These are phyloP conservation scores for Ploceus nigricollis DNA, from an alignment of 2,113 vertebrate genomes.

Conservation along the genomic window DNA sequence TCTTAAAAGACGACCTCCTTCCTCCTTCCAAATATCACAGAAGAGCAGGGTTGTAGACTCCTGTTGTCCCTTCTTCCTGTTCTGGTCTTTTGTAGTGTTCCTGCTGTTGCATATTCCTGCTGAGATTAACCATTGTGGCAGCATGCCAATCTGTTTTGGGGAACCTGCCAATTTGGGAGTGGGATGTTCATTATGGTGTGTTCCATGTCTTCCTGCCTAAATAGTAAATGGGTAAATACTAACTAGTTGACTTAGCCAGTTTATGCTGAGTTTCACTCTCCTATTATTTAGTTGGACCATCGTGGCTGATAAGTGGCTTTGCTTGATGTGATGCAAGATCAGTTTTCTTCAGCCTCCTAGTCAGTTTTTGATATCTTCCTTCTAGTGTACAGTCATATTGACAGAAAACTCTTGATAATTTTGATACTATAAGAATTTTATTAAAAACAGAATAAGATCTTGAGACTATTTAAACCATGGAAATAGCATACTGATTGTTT, in stretches of 20 bases:
- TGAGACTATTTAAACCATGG: not conserved
- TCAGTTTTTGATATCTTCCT: conserved; percentile 25
- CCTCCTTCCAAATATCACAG: not conserved
- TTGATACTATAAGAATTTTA: conserved; percentile 11
- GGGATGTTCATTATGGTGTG: not conserved
- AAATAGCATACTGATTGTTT: not conserved
- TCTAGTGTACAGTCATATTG: not conserved
- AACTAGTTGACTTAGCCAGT: not conserved
- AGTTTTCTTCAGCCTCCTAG: conserved; percentile 16
- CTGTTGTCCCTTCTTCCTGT: not conserved
- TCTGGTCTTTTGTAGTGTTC: not conserved
- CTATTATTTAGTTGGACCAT: not conserved
- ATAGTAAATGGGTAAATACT: conserved; percentile 21
- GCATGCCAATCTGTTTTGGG: conserved; percentile 3
- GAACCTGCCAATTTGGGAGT: not conserved
- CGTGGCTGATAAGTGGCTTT: conserved; percentile 1
- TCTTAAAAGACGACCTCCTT: not conserved
- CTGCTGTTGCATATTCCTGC: not conserved
- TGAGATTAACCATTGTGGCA: not conserved
- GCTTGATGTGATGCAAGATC: not conserved
- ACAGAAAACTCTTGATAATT: conserved; percentile 43
- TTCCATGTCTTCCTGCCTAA: conserved; percentile 34
- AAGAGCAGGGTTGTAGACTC: not conserved
- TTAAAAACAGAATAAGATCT: not conserved
- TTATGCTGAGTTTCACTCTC: conserved; percentile 1